Evolutionary conservation across 2,113 vertebrate genomes (phyloP), one percentile per base, ranked within the genome.

Genomic region (Laterallus jamaicensis): DNA sequence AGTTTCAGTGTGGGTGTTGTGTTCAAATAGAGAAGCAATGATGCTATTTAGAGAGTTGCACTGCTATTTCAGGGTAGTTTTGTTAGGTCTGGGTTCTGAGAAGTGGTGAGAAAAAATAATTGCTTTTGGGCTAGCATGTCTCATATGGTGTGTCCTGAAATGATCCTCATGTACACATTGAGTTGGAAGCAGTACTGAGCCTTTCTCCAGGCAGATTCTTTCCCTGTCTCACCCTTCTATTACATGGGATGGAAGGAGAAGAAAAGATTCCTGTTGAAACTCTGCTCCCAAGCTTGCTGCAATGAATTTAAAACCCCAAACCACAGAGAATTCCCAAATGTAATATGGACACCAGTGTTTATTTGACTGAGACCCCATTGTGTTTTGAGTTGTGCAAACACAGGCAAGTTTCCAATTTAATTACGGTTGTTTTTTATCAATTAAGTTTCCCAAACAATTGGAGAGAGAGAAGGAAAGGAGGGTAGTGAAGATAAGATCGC

Each of bases 281-380:
- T 75, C 75, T 31, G 28, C 95, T 92, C 86, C 74, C 37, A 37
- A 79, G 62, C 77, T 92, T 62, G 83, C 83, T 96, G 88, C 63
- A 47, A 73, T 18, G 2, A 52, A 83, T 93, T 96, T 64, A 86
- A 94, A 97, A 94, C 80, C 82, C 95, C 82, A 93, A 92, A 94
- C 92, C 95, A 11, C 93, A 84, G 86, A 44, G 60, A 92, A 93
- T 93, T 96, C 95, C 88, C 95, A 63, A 60, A 63, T 58, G 90
- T 39, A 68, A 64, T 71, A 83, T 6, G 54, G 83, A 37, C 70
- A 94, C 66, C 77, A 62, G 93, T 95, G 92, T 95, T 96, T 96
- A 95, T 97, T 95, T 96, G 96, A 69, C 86, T 88, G 83, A 87
- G 88, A 93, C 70, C 67, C 11, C 40, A 77, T 91, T 96, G 91